Evolutionary conservation across 1,140 invertebrate species (phyloP).

Genomic region (Monochamus saltuarius): DNA sequence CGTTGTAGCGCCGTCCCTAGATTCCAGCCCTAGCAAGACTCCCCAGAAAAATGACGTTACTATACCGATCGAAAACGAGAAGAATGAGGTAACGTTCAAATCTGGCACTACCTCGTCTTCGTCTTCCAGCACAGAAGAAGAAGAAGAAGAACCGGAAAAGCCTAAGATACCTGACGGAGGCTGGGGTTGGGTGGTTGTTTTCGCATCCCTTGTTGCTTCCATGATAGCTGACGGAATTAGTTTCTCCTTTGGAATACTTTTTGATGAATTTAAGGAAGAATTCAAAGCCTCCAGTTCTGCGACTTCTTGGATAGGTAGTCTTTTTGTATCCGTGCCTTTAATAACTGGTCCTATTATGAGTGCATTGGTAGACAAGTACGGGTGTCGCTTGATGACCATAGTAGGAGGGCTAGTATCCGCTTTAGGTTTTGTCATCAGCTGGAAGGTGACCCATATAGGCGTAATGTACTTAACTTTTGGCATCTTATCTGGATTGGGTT

Average conservation of each 20-base stretch:
- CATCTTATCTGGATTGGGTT: slow-evolving; percentile 79
- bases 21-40: slow-evolving; percentile 29
- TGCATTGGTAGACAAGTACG: slow-evolving; percentile 83
- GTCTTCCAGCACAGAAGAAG: not conserved
- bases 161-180: slow-evolving; percentile 68
- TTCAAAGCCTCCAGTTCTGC: slow-evolving; percentile 79
- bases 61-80: slow-evolving; percentile 10
- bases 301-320: slow-evolving; percentile 84
- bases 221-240: slow-evolving; percentile 93
- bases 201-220: slow-evolving; percentile 80
- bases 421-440: slow-evolving; percentile 78
- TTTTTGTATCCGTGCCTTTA: slow-evolving; percentile 86
- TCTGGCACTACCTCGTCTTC: slow-evolving; percentile 15
- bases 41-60: slow-evolving; percentile 14
- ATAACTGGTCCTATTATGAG: slow-evolving; percentile 78
- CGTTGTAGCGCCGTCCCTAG: slow-evolving; percentile 31
- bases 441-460: slow-evolving; percentile 69
- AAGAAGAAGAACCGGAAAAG: slow-evolving; percentile 36
- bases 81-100: slow-evolving; percentile 28
- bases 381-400: slow-evolving; percentile 83
- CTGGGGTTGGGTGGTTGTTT: slow-evolving; percentile 88
- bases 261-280: slow-evolving; percentile 82
- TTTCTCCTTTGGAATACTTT: slow-evolving; percentile 89
- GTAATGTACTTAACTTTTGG: slow-evolving; percentile 85
- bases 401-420: slow-evolving; percentile 74